Conservation (phyloP, 1,140 invertebrate species). For the Pissodes strobi region DNA sequence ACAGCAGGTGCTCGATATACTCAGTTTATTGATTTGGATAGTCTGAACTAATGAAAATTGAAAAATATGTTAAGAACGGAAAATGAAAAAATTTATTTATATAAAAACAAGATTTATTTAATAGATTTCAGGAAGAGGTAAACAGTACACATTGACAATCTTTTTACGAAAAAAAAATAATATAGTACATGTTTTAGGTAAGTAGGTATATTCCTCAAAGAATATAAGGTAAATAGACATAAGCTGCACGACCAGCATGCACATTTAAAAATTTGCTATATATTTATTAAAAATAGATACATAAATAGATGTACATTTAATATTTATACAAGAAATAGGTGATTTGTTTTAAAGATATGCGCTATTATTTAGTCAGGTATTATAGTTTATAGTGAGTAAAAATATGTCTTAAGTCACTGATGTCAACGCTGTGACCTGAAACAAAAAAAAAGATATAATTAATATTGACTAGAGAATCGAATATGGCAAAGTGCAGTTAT, state of each 20-base stretch:
- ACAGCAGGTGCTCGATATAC: too few relatives aligned
- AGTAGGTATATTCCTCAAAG: constrained; percentile 36
- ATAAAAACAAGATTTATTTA: too few relatives aligned
- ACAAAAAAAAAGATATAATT: constrained; percentile 24
- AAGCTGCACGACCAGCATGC: constrained; percentile 51
- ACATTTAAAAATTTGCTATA: constrained; percentile 31
- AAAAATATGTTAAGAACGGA: too few relatives aligned
- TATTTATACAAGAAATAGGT: constrained; percentile 36
- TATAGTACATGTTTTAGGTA: constrained; percentile 5
- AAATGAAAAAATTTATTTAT: too few relatives aligned
- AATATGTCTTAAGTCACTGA: constrained; percentile 46
- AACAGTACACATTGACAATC: constrained; percentile 45
- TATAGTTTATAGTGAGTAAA: constrained; percentile 43
- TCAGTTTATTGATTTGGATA: too few relatives aligned
- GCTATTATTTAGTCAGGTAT: constrained; percentile 39
- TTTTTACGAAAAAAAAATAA: constrained; percentile 38
- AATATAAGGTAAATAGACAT: constrained; percentile 41
- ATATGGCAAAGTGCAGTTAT: too few relatives aligned
- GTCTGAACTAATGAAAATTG: too few relatives aligned
- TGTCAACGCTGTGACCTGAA: constrained; percentile 51
- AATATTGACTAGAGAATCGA: too few relatives aligned
- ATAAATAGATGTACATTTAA: constrained; percentile 43
- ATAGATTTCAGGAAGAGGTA: constrained; percentile 12
- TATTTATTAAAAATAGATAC: constrained; percentile 46
- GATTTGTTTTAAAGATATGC: constrained; percentile 41